Evolutionary conservation across 2,113 vertebrate genomes (phyloP).

Genomic region (Clarias gariepinus): DNA sequence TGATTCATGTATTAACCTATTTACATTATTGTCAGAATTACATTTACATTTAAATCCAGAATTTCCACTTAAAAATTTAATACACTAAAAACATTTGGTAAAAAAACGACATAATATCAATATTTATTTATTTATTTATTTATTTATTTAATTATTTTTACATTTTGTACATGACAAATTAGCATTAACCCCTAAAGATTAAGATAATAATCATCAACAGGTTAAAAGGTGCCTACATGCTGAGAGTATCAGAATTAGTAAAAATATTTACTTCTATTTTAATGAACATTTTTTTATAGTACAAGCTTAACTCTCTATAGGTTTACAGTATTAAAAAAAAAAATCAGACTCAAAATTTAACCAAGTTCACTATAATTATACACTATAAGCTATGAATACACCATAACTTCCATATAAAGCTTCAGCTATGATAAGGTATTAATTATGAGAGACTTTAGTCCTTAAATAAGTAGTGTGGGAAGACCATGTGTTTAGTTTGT

Average conservation of each 20-base stretch:
- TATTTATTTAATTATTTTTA: no score
- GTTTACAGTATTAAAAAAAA: neutral
- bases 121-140: no score
- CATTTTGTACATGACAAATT: neutral
- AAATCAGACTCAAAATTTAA: neutral
- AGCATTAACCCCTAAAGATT: neutral
- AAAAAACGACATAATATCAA: no score
- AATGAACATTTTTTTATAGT: neutral
- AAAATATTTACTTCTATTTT: neutral
- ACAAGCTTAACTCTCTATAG: neutral
- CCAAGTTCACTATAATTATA: neutral
- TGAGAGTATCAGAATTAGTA: neutral
- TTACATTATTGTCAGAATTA: no score
- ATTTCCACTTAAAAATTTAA: no score
- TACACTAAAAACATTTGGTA: no score
- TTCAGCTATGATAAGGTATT: slow-evolving; percentile 73
- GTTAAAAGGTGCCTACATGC: neutral
- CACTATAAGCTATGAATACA: neutral
- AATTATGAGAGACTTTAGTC: slow-evolving; percentile 67
- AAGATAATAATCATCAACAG: neutral
- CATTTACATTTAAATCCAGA: no score
- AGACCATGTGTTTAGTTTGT: slow-evolving; percentile 61
- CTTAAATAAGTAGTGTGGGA: slow-evolving; percentile 74
- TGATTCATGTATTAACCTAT: no score
- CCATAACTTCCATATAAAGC: slow-evolving; percentile 62